Evolutionary conservation across 1,140 invertebrate species (phyloP), one percentile per base, ranked within the genome.

Genomic region (Paracyclopina nana): DNA sequence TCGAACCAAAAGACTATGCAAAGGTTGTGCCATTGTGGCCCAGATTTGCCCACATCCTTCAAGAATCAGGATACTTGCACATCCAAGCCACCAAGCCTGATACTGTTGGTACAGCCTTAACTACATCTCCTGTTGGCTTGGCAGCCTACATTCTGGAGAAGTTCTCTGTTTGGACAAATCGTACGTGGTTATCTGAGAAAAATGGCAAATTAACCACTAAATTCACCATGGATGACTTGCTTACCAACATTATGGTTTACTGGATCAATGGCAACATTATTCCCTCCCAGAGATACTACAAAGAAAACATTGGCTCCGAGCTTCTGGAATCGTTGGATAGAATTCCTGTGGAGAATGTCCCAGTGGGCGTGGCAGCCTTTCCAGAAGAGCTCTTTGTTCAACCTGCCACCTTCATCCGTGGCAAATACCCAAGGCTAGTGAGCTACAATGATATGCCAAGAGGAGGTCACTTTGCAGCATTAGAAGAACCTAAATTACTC

Each of bases 241-340:
- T 92, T 3, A 86, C 88, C 54, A 86, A 87, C 59, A 60, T 91
- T 0, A 90, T 87, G 80, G 62, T 90, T 25, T 92, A 90, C 62
- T 92, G 82, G 77, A 38, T 38, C n/a, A 38, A 20, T 20, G 34
- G 34, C 20, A 16, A 2, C 34, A 38, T 38, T 20, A 38, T 20
- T 3, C 20, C 34, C 20, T 38, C 34, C 9, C 14, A 16, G 34
- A 38, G 34, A 20, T 38, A 16, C 20, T 38, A 38, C 8, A 20
- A n/a, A 20, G 34, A 38, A 38, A 38, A 38, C 8, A 38, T 31
- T 31, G 9, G 9, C 9, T 31, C 29, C 14, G 29, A 31, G 14
- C 9, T 9, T 31, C 29, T 14, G 29, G 29, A 31, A 31, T 14
- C 14, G 14, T 31, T 31, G 29, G 14, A 31, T 31, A 8, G 8